These are phyloP conservation scores for Ips nitidus DNA, from an alignment of 1,140 invertebrate species.

Conservation along the genomic window DNA sequence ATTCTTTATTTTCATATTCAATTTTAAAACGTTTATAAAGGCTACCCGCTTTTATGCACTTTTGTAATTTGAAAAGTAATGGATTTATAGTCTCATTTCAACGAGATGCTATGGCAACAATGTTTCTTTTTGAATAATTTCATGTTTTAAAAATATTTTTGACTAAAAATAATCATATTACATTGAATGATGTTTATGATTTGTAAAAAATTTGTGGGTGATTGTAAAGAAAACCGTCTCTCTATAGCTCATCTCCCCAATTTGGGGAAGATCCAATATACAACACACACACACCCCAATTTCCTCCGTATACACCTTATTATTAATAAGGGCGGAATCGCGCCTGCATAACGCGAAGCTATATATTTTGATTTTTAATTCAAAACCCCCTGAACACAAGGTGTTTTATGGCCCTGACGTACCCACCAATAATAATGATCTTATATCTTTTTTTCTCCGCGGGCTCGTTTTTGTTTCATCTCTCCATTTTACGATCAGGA, in stretches of 20 bases:
- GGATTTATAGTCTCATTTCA: no score
- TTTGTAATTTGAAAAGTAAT: no score
- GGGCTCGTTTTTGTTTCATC: conserved; percentile 17
- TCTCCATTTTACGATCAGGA: neutral
- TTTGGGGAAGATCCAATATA: conserved; percentile 23
- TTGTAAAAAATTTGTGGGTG: no score
- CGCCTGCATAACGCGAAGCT: conserved; percentile 38
- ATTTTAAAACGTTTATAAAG: no score
- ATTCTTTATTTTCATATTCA: no score
- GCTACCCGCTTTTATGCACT: no score
- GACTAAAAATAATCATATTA: no score
- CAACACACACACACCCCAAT: conserved; percentile 23
- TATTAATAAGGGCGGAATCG: conserved; percentile 31
- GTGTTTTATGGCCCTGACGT: conserved; percentile 47
- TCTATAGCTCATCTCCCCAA: neutral
- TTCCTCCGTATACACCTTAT: conserved; percentile 31
- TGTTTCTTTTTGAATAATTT: no score
- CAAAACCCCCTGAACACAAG: conserved; percentile 45
- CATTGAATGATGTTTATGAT: no score
- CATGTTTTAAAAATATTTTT: no score
- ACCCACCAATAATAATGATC: conserved; percentile 46
- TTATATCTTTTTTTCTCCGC: conserved; percentile 28
- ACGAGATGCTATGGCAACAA: no score
- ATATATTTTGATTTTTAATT: conserved; percentile 53
- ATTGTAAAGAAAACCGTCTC: neutral